These are phyloP conservation scores for Catagonus wagneri DNA, from an alignment of 2,113 vertebrate genomes.

Conservation along the genomic window DNA sequence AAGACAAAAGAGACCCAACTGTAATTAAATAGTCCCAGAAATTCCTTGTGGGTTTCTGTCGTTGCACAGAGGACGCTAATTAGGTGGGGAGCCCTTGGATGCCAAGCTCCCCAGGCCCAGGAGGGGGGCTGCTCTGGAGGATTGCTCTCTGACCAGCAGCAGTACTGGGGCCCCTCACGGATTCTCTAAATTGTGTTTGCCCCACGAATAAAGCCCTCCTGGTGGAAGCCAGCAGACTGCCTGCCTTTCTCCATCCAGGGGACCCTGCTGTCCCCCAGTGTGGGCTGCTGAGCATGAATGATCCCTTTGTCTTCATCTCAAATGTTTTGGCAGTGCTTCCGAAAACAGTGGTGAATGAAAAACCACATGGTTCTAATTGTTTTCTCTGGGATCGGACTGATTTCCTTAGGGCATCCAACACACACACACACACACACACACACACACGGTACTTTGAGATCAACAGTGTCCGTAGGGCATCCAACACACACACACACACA, in stretches of 20 bases:
- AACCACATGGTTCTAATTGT: conserved; percentile 70
- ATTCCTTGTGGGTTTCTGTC: conserved; percentile 36
- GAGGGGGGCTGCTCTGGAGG: background rate
- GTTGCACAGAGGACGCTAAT: conserved; percentile 62
- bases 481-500: background rate
- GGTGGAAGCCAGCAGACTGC: conserved; percentile 57
- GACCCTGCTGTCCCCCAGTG: background rate
- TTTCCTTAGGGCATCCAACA: conserved; percentile 50
- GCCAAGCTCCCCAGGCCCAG: conserved; percentile 22
- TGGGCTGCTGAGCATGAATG: conserved; percentile 37
- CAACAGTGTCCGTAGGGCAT: background rate
- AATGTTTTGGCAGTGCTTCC: conserved; percentile 57
- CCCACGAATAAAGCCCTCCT: conserved; percentile 44
- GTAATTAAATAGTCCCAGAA: conserved; percentile 70
- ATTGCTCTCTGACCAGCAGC: conserved; percentile 3
- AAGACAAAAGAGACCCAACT: conserved; percentile 62
- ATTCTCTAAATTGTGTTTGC: conserved; percentile 62
- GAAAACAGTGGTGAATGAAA: conserved; percentile 69
- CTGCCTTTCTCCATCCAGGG: conserved; percentile 44
- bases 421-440: background rate
- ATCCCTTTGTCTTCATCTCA: background rate
- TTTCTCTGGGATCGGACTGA: conserved; percentile 56
- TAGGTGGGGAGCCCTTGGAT: conserved; percentile 43
- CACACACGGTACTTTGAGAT: background rate
- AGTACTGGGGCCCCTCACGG: conserved; percentile 20